Percentiles rank a stretch among this genome's conserved stretches.
Conservation (phyloP, 2,113 vertebrate species). For the Butorides virescens region DNA sequence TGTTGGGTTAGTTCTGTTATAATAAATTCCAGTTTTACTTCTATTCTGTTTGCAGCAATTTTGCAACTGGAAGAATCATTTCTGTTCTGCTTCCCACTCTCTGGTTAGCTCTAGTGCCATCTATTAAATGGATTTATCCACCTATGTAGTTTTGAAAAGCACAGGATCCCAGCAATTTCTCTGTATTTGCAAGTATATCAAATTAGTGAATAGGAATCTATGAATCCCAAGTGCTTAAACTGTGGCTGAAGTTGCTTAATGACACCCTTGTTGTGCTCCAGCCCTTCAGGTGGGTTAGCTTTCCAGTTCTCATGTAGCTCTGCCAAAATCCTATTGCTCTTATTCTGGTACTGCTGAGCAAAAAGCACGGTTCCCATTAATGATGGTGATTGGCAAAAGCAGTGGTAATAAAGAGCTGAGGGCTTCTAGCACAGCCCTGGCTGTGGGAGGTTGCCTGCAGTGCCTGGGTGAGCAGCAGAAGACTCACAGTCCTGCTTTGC, state of each 20-base stretch:
- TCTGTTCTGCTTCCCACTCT: neutral
- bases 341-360: neutral
- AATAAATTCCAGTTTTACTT: neutral
- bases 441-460: neutral
- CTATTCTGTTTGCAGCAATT: neutral
- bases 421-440: neutral
- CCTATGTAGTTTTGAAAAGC: neutral
- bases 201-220: neutral
- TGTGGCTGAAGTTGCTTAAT: neutral
- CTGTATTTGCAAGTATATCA: neutral
- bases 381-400: neutral
- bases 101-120: neutral
- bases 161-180: neutral
- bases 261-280: neutral
- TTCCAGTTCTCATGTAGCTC: neutral
- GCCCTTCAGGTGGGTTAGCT: neutral
- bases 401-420: neutral
- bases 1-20: neutral
- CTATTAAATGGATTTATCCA: neutral
- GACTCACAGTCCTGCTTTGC: neutral
- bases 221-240: neutral
- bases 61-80: neutral
- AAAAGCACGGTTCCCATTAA: neutral
- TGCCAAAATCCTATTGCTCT: neutral
- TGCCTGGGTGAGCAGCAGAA: neutral